Percentiles rank a stretch among this genome's conserved stretches.
These are phyloP conservation scores for Nipponia nippon DNA, from an alignment of 2,113 vertebrate species.

Conservation along the genomic window DNA sequence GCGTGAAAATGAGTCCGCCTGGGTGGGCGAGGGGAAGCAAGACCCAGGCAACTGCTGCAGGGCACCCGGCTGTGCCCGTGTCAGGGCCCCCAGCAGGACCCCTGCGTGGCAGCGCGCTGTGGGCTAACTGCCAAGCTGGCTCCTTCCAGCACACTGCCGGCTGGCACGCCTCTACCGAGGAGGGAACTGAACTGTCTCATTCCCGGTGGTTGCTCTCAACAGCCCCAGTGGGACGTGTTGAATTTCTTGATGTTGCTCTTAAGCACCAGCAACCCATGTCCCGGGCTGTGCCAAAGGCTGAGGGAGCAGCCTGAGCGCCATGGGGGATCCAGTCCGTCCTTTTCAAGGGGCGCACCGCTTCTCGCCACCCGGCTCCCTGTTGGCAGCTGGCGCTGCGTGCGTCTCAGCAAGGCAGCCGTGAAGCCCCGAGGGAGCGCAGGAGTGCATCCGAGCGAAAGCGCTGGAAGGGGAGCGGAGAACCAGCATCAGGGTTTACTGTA, in stretches of 20 bases:
- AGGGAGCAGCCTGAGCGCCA: not conserved
- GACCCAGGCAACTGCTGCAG: not conserved
- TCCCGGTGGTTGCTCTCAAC: not conserved
- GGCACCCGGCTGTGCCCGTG: not conserved
- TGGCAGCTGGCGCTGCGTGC: not conserved
- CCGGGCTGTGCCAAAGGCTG: not conserved
- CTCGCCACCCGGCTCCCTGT: not conserved
- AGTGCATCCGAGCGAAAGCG: not conserved
- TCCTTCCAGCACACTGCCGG: not conserved
- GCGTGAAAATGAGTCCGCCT: not conserved
- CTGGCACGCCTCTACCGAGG: rapidly evolving
- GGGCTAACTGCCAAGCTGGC: not conserved
- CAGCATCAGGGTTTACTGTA: not conserved
- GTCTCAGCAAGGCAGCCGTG: not conserved
- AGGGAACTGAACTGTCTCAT: not conserved
- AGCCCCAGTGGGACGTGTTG: not conserved
- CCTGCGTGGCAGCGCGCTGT: rapidly evolving
- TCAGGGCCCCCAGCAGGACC: rapidly evolving
- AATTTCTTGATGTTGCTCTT: not conserved
- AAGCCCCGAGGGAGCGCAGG: not conserved
- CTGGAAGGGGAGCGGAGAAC: not conserved
- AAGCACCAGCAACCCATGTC: not conserved
- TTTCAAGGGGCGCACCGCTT: not conserved
- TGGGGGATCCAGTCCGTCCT: rapidly evolving
- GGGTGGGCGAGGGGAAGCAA: not conserved